These are phyloP conservation scores for Erynnis tages DNA, from an alignment of 2,888 invertebrate genomes.

Conservation along the genomic window DNA sequence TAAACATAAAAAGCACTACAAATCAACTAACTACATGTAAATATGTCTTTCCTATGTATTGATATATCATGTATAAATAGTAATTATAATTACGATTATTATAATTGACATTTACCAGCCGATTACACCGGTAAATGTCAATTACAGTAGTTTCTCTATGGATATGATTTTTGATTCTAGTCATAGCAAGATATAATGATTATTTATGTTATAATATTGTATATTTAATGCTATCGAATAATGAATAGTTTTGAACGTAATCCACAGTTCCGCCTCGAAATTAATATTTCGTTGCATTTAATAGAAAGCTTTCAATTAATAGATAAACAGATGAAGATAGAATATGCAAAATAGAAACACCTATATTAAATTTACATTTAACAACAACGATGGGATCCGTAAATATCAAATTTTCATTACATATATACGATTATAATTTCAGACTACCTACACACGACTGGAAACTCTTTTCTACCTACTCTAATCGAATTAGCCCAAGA, in stretches of 20 bases:
- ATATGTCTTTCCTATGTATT: slow-evolving; percentile 18
- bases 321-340: slow-evolving; percentile 30
- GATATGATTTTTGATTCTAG: slow-evolving; percentile 20
- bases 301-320: slow-evolving; percentile 52
- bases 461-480: neutral
- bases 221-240: slow-evolving; percentile 13
- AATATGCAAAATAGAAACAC: slow-evolving; percentile 36
- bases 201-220: slow-evolving; percentile 7
- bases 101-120: slow-evolving; percentile 17
- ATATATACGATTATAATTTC: slow-evolving; percentile 19
- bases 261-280: slow-evolving; percentile 20
- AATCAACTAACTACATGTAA: slow-evolving; percentile 20
- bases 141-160: slow-evolving; percentile 15
- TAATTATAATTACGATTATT: slow-evolving; percentile 10
- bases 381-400: slow-evolving; percentile 46
- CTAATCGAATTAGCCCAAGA: too few species aligned
- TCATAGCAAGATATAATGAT: slow-evolving; percentile 10
- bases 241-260: slow-evolving; percentile 13
- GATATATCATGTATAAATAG: slow-evolving; percentile 20
- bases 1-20: slow-evolving; percentile 17
- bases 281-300: slow-evolving; percentile 60
- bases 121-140: slow-evolving; percentile 6
- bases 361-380: slow-evolving; percentile 33
- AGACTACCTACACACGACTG: slow-evolving; percentile 12
- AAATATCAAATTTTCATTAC: slow-evolving; percentile 30